These are phyloP conservation scores for Acanthosepion esculentum DNA, from an alignment of 2,888 invertebrate genomes.

Conservation along the genomic window DNA sequence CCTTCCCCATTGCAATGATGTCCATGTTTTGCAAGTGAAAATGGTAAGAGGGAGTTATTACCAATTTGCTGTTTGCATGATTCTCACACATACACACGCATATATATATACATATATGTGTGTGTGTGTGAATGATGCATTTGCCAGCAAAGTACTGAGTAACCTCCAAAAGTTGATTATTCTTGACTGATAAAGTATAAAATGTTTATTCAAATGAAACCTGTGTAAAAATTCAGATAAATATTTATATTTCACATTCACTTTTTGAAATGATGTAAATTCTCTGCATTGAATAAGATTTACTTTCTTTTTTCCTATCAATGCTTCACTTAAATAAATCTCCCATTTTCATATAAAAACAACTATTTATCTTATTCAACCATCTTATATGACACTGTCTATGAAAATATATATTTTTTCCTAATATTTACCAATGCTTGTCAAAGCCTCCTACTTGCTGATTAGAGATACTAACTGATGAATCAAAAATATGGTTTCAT, in stretches of 20 bases:
- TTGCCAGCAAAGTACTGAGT: neutral
- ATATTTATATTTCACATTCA: neutral
- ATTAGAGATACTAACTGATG: neutral
- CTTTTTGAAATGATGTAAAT: neutral
- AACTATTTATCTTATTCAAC: neutral
- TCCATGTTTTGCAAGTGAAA: too few relatives aligned
- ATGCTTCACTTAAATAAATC: too few relatives aligned
- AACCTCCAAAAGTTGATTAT: neutral
- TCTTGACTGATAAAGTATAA: neutral
- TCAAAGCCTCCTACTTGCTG: neutral
- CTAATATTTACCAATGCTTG: neutral
- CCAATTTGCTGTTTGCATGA: too few relatives aligned
- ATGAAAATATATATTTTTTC: too few relatives aligned
- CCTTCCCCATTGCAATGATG: too few relatives aligned
- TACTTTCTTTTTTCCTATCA: too few relatives aligned
- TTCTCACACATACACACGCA: too few relatives aligned
- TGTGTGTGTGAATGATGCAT: neutral
- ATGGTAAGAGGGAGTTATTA: too few relatives aligned
- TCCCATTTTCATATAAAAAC: neutral
- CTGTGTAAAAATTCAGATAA: neutral
- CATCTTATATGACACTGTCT: neutral
- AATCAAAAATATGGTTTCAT: neutral
- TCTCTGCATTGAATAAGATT: too few relatives aligned
- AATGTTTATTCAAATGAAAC: neutral
- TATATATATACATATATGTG: too few relatives aligned